Base-by-base conservation (phyloP, 1,140 invertebrate species). In the Bradysia coprophila region DNA sequence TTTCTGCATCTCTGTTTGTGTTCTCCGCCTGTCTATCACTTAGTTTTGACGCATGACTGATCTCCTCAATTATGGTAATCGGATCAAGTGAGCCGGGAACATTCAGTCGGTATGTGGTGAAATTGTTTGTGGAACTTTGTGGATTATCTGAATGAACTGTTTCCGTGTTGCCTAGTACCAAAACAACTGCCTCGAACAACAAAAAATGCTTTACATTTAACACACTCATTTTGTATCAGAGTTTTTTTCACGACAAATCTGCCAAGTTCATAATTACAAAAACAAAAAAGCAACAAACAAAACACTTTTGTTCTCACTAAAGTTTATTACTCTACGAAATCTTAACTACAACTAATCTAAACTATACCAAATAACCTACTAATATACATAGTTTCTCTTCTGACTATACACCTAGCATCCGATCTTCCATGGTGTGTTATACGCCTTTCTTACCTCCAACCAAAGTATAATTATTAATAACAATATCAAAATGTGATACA, bases 1-100 rank as follows among this genome's bases (percentile, higher is more conserved):
- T n/a, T n/a, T n/a, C n/a, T n/a, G n/a, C n/a, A n/a, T n/a, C n/a
- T n/a, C n/a, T n/a, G n/a, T n/a, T n/a, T n/a, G n/a, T n/a, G n/a
- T n/a, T n/a, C n/a, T n/a, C n/a, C n/a, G n/a, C n/a, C n/a, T n/a
- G n/a, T n/a, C n/a, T 6, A 13, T n/a, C 8, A 21, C 10, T 10
- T 5, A 21, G 11, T 11, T 23, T 2, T 22, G n/a, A 4, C 2
- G 19, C 20, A 4, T 39, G 21, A 5, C 19, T 21, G 32, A 56
- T 57, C 4, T 57, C 60, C 57, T 71, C 69, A 22, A 69, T 60
- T 15, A 69, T 67, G 0, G 65, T 64, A 13, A 70, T 67, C 2
- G 67, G 64, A 34, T 64, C 53, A n/a, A n/a, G n/a, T n/a, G 64
- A 65, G 45, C 64, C 66, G 1, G 65, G 65, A 20, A 69, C 62